phyloP scores from a whole-genome alignment of 2,888 invertebrate genomes.

The Ischnus inquisitorius region DNA sequence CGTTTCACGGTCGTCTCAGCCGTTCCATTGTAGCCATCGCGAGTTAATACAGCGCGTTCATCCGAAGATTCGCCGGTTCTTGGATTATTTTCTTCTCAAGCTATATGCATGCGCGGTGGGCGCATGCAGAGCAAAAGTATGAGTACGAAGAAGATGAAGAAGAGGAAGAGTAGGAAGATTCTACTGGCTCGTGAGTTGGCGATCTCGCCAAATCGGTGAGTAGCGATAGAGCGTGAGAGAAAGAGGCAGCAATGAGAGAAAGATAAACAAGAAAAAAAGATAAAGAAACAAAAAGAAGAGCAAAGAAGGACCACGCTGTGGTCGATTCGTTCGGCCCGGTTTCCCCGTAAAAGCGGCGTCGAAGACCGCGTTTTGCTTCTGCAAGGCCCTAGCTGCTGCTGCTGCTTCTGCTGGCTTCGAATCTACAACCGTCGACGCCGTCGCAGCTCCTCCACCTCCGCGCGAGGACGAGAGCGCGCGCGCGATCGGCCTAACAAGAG shows the following conservation, averaged over 20 bases:
- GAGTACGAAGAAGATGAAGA: slow-evolving; percentile 29
- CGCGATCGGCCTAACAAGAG: slow-evolving; percentile 82
- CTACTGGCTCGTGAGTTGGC: slow-evolving; percentile 25
- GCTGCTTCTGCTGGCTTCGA: slow-evolving; percentile 71
- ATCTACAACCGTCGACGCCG: slow-evolving; percentile 57
- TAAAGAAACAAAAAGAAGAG: slow-evolving; percentile 46
- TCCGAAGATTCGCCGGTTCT: slow-evolving; percentile 42
- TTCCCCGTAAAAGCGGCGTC: slow-evolving; percentile 72
- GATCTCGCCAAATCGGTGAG: slow-evolving; percentile 57
- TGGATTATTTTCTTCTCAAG: slow-evolving; percentile 44
- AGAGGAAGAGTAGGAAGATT: not conserved
- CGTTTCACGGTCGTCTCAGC: slow-evolving; percentile 39
- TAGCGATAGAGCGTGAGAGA: slow-evolving; percentile 50
- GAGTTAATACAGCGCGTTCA: slow-evolving; percentile 13
- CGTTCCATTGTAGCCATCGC: slow-evolving; percentile 54
- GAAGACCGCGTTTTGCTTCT: slow-evolving; percentile 16
- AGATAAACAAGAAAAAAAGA: not conserved
- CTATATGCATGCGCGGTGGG: not conserved
- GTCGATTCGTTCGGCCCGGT: slow-evolving; percentile 69
- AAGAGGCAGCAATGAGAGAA: slow-evolving; percentile 26
- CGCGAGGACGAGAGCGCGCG: slow-evolving; percentile 36
- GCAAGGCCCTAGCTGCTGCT: slow-evolving; percentile 23
- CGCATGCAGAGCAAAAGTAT: slow-evolving; percentile 27
- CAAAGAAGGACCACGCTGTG: slow-evolving; percentile 60
- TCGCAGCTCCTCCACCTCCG: slow-evolving; percentile 64